Conservation (phyloP, 1,140 invertebrate genomes). For the Drosophila arizonae region DNA sequence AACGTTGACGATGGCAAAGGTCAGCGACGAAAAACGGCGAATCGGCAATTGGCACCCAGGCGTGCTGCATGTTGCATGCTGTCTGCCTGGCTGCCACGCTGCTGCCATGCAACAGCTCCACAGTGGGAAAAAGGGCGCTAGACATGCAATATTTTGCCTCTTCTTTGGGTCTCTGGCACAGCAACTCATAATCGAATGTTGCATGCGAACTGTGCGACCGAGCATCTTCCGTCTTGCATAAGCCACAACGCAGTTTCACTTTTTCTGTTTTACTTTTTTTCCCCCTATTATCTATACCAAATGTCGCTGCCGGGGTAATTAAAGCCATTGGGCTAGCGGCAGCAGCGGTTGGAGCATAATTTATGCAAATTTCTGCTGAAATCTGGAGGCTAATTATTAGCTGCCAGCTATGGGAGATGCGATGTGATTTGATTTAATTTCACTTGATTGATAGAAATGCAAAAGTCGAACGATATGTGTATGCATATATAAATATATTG, state of each 20-base stretch:
- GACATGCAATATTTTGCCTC: constrained; percentile 54
- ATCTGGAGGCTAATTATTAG: constrained; percentile 53
- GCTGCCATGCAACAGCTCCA: constrained; percentile 15
- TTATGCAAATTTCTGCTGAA: constrained; percentile 62
- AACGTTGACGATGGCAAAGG: constrained; percentile 64
- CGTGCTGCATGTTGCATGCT: constrained; percentile 10
- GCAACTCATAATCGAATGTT: constrained; percentile 71
- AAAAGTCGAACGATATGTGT: not conserved
- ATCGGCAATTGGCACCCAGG: constrained; percentile 40
- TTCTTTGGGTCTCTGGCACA: constrained; percentile 68
- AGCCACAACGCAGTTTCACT: constrained; percentile 68
- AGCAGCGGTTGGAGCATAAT: constrained; percentile 45
- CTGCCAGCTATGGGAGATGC: constrained; percentile 18
- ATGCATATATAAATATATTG: not conserved
- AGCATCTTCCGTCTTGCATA: constrained; percentile 77
- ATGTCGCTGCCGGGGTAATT: constrained; percentile 66
- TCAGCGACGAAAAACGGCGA: constrained; percentile 53
- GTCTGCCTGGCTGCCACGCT: constrained; percentile 3
- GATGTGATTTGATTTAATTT: constrained; percentile 10
- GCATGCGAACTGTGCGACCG: constrained; percentile 44
- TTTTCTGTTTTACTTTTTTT: constrained; percentile 30
- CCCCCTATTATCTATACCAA: not conserved
- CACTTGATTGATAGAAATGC: constrained; percentile 40
- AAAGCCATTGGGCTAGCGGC: constrained; percentile 63
- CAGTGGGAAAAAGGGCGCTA: constrained; percentile 54